Base-by-base conservation (phyloP, 2,113 vertebrate genomes). In the Trichomycterus rosablanca region DNA sequence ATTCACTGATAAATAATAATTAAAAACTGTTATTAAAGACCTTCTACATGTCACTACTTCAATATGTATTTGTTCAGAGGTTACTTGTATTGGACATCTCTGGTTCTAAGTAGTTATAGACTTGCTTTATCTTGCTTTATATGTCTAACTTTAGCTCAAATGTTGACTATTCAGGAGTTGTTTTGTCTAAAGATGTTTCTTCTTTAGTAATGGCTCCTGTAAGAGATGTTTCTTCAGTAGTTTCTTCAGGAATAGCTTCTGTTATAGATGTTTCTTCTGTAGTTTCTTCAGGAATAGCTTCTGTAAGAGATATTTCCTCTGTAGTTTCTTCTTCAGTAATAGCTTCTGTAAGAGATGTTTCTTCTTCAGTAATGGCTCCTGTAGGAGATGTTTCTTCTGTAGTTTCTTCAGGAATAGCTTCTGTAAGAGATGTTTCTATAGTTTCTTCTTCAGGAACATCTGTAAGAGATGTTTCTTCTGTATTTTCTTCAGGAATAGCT, bases 111-210 rank as follows among this genome's bases (percentile, higher is more conserved):
- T n/a, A n/a, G n/a, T n/a, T n/a, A n/a, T n/a, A n/a, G n/a, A n/a
- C n/a, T n/a, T n/a, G n/a, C n/a, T n/a, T n/a, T n/a, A n/a, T n/a
- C n/a, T n/a, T n/a, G n/a, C n/a, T n/a, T n/a, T n/a, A n/a, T n/a
- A n/a, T n/a, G n/a, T n/a, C n/a, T n/a, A n/a, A n/a, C n/a, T n/a
- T n/a, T n/a, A n/a, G 8, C 4, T 35, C 59, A 8, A 23, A 19
- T 23, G 15, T 4, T 51, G 19, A 15, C n/a, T 49, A 10, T 42
- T 59, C 49, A 45, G 32, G 2, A 40, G 1, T 19, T 23, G 19
- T 14, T 59, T 58, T 10, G 11, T 51, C 37, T 52, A n/a, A 20
- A 20, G n/a, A n/a, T n/a, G n/a, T n/a, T n/a, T n/a, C n/a, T n/a
- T n/a, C n/a, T n/a, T n/a, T n/a, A n/a, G n/a, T n/a, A n/a, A n/a